Conservation (phyloP, 1,140 invertebrate genomes). For the Pseudomyrmex dendroicus region DNA sequence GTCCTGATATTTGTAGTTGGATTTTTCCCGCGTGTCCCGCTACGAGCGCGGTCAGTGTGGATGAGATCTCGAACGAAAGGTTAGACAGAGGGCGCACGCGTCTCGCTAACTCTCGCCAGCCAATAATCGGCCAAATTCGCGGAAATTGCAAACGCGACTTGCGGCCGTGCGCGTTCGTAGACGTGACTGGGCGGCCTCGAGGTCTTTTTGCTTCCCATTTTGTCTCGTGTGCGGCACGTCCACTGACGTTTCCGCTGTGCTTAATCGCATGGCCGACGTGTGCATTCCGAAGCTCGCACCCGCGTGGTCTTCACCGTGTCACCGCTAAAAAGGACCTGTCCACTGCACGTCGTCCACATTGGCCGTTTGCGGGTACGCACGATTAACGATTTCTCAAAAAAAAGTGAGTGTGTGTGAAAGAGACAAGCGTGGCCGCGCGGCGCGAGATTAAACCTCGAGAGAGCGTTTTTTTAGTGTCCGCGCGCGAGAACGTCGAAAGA, state of each 20-base stretch:
- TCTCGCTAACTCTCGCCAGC: background rate
- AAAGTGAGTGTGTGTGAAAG: slow-evolving; percentile 40
- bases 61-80: too few relatives aligned
- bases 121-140: background rate
- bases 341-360: slow-evolving; percentile 17
- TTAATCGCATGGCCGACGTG: slow-evolving; percentile 82
- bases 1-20: too few relatives aligned
- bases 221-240: slow-evolving; percentile 64
- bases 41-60: too few relatives aligned
- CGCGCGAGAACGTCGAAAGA: slow-evolving; percentile 23
- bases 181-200: slow-evolving; percentile 59
- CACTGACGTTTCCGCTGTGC: slow-evolving; percentile 76
- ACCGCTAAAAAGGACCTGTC: slow-evolving; percentile 54
- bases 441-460: slow-evolving; percentile 19
- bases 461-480: slow-evolving; percentile 38
- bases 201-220: slow-evolving; percentile 73
- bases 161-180: slow-evolving; percentile 38
- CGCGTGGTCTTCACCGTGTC: slow-evolving; percentile 74
- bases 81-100: background rate
- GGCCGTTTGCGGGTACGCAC: slow-evolving; percentile 23
- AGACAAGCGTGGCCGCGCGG: slow-evolving; percentile 31
- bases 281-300: slow-evolving; percentile 76
- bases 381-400: slow-evolving; percentile 48
- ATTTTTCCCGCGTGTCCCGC: too few relatives aligned
- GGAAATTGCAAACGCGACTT: slow-evolving; percentile 44